Evolutionary conservation across 1,140 invertebrate genomes (phyloP).

Genomic region (Lepidurus apus): DNA sequence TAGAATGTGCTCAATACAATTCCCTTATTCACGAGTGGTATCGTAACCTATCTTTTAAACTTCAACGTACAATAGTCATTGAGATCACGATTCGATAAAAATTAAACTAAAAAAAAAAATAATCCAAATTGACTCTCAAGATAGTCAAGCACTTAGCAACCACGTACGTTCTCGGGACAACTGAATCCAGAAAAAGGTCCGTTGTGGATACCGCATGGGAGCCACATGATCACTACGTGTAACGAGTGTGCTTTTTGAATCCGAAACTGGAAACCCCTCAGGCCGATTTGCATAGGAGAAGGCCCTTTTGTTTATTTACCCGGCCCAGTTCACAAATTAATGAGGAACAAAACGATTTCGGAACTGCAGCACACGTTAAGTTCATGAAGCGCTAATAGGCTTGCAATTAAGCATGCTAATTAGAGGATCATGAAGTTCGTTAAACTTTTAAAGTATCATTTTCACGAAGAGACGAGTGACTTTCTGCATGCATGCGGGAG

Average conservation of each 20-base stretch:
- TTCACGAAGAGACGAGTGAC: neutral
- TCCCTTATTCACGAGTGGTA: too few species aligned
- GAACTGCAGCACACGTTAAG: neutral
- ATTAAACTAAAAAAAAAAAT: too few species aligned
- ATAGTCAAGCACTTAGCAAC: neutral
- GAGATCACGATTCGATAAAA: too few species aligned
- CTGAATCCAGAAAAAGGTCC: neutral
- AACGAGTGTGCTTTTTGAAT: neutral
- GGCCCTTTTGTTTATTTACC: too few species aligned
- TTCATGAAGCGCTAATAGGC: neutral
- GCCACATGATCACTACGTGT: neutral
- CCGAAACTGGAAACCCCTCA: neutral
- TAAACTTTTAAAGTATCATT: neutral
- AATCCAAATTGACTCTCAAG: neutral
- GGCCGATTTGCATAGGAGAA: too few species aligned
- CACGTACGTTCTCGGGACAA: neutral
- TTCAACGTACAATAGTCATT: too few species aligned
- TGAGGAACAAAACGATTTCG: neutral
- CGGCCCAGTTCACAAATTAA: too few species aligned
- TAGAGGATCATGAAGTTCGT: neutral
- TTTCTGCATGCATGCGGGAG: neutral
- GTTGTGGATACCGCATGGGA: neutral
- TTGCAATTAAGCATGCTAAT: neutral
- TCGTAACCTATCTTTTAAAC: too few species aligned
- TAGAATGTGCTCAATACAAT: too few species aligned